These are phyloP conservation scores for Tragelaphus imberbis DNA, from an alignment of 2,113 vertebrate genomes.

Conservation along the genomic window DNA sequence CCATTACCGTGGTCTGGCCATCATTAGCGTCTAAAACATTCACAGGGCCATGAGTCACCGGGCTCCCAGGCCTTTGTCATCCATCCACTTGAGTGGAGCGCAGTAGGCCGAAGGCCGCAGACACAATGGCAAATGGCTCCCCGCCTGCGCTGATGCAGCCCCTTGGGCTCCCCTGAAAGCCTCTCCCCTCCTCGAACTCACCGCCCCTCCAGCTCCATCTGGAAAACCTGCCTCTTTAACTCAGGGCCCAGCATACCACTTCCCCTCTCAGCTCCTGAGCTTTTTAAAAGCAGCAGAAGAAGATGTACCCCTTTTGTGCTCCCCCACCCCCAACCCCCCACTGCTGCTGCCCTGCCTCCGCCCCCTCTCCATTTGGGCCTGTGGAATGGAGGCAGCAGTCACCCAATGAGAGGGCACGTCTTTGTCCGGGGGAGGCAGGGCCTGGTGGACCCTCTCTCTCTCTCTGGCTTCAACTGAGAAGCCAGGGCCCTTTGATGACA, in stretches of 20 bases:
- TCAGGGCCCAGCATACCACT: neutral
- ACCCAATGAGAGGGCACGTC: rapidly evolving
- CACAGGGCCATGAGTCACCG: neutral
- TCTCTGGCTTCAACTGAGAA: neutral
- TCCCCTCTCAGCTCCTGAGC: neutral
- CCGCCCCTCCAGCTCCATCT: neutral
- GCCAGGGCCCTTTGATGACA: neutral
- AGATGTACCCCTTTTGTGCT: neutral
- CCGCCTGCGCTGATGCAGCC: neutral
- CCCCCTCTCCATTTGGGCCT: neutral
- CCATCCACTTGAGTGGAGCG: constrained; percentile 3
- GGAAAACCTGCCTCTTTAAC: neutral
- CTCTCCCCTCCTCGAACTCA: neutral
- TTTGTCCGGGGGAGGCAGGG: neutral
- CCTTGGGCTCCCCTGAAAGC: neutral
- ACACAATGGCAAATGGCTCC: constrained; percentile 19
- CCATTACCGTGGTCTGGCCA: neutral
- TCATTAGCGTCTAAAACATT: neutral
- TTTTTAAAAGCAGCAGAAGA: constrained; percentile 14
- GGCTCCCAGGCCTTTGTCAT: constrained; percentile 33
- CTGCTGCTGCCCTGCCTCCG: rapidly evolving
- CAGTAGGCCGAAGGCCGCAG: neutral
- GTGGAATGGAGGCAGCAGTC: neutral
- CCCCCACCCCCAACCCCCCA: rapidly evolving
- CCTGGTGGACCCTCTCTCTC: too few species aligned